A percentile compares a stretch with the other conserved stretches of the same genome.
Evolutionary conservation across 2,797 vertebrate species (phyloP).

Genomic region (Hippopotamyrus pictus): DNA sequence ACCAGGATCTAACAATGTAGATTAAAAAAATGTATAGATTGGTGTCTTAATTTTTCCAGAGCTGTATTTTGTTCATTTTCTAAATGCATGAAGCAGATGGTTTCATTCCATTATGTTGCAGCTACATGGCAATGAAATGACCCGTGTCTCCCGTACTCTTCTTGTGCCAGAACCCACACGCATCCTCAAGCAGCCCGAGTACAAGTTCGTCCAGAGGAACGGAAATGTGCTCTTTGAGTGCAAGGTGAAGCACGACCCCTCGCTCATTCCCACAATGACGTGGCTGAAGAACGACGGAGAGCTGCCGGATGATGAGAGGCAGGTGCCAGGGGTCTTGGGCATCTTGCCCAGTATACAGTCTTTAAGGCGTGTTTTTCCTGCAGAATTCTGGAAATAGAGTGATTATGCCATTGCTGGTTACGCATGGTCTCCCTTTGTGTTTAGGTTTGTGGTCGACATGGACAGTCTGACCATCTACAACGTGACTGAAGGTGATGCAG

Average conservation of each 20-base stretch:
- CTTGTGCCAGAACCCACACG: conserved; percentile 77
- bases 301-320: conserved; percentile 77
- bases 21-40: neutral
- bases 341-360: neutral
- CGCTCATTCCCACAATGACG: conserved; percentile 67
- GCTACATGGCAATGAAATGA: neutral
- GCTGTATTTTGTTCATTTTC: neutral
- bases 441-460: conserved; percentile 73
- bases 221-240: conserved; percentile 82
- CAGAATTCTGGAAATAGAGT: neutral
- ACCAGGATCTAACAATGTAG: neutral
- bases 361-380: neutral
- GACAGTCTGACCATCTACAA: conserved; percentile 78
- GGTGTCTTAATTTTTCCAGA: neutral
- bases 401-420: neutral
- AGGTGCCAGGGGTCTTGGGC: neutral
- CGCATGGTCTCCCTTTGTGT: neutral
- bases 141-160: neutral
- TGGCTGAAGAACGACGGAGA: conserved; percentile 83
- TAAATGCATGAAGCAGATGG: neutral
- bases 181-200: conserved; percentile 84
- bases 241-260: conserved; percentile 82
- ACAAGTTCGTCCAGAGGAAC: conserved; percentile 76
- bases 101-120: neutral
- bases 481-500: conserved; percentile 74